Conservation (phyloP, 2,797 vertebrate genomes). For the Sebastes diaconus region DNA sequence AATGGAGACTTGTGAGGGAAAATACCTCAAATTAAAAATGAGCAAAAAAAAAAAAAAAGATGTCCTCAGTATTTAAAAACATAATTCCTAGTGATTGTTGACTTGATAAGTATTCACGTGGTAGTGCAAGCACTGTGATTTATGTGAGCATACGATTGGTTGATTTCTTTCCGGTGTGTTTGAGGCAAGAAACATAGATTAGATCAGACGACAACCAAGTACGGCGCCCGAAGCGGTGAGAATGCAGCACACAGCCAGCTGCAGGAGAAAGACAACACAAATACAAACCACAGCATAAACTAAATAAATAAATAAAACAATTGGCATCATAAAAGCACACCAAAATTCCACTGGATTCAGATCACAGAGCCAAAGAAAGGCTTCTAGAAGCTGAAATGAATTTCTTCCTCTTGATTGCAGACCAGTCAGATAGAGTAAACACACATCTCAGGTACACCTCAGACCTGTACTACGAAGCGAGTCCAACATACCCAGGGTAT, state of each 20-base stretch:
- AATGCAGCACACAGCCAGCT: slow-evolving; percentile 4
- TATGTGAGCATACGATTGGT: not conserved
- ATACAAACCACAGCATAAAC: slow-evolving; percentile 1
- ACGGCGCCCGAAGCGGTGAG: slow-evolving; percentile 3
- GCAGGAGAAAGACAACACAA: not conserved
- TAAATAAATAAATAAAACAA: not conserved
- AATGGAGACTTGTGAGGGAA: not conserved
- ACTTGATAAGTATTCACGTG: not conserved
- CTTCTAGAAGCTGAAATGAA: not conserved
- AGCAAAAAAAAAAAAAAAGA: not conserved
- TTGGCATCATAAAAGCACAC: not conserved
- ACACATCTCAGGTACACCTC: not conserved
- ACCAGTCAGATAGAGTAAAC: rapidly evolving
- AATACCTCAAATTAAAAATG: not conserved
- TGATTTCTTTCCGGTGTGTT: slow-evolving; percentile 8
- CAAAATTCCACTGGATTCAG: no score
- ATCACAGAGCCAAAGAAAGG: not conserved
- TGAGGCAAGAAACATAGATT: slow-evolving; percentile 8
- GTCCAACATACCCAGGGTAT: no score
- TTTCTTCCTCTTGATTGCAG: not conserved
- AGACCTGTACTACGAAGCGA: no score
- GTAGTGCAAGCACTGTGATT: not conserved
- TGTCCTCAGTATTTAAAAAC: not conserved
- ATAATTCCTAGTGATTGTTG: not conserved
- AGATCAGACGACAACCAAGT: slow-evolving; percentile 1